phyloP scores from a whole-genome alignment of 2,888 invertebrate genomes.

The Prenolepis imparis region DNA sequence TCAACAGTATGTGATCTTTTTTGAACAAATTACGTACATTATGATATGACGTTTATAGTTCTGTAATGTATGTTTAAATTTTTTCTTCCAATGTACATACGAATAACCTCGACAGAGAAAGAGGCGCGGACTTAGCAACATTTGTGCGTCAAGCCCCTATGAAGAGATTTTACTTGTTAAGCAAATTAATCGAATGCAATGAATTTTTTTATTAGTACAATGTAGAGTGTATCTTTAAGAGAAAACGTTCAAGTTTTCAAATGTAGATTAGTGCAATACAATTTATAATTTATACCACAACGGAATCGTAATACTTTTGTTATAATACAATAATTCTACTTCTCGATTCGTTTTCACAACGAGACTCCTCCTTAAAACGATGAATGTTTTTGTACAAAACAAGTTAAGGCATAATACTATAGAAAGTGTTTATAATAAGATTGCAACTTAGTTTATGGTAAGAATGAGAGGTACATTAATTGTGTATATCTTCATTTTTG shows the following conservation, averaged over 20 bases:
- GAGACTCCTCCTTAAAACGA: slow-evolving; percentile 58
- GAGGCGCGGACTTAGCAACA: slow-evolving; percentile 70
- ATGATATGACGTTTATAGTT: slow-evolving; percentile 60
- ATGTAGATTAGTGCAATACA: slow-evolving; percentile 67
- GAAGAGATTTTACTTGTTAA: slow-evolving; percentile 55
- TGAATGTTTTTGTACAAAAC: slow-evolving; percentile 77
- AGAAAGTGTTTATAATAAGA: slow-evolving; percentile 73
- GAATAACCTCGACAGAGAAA: slow-evolving; percentile 51
- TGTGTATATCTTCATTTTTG: slow-evolving; percentile 51
- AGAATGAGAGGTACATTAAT: slow-evolving; percentile 69
- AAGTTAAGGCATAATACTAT: slow-evolving; percentile 76
- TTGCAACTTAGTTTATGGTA: slow-evolving; percentile 75
- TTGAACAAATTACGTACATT: slow-evolving; percentile 51
- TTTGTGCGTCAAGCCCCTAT: slow-evolving; percentile 42
- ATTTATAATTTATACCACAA: slow-evolving; percentile 55
- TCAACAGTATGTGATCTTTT: slow-evolving; percentile 37
- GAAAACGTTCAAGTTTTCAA: slow-evolving; percentile 53
- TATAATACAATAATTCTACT: slow-evolving; percentile 44
- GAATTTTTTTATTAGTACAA: slow-evolving; percentile 46
- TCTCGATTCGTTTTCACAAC: slow-evolving; percentile 55
- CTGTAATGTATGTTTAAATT: slow-evolving; percentile 63
- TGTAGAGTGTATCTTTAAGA: slow-evolving; percentile 52
- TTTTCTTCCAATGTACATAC: slow-evolving; percentile 77
- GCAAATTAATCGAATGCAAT: slow-evolving; percentile 54
- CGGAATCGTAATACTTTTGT: slow-evolving; percentile 31